Evolutionary conservation across 2,797 vertebrate species (phyloP).

Genomic region (Enteromius paludinosus): DNA sequence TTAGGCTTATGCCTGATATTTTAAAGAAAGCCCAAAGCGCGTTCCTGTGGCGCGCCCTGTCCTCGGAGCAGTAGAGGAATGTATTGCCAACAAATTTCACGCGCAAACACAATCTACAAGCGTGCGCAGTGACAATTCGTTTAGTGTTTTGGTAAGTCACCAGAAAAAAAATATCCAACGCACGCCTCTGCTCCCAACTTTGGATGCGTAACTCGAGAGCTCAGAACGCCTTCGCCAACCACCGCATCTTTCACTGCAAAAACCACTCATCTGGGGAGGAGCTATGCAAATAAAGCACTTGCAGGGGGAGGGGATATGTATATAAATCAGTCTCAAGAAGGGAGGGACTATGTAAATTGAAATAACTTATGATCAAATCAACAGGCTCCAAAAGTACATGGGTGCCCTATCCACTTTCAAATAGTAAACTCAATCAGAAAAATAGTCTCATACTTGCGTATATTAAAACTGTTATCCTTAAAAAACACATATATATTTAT

Average conservation of each 20-base stretch:
- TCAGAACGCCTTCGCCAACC: conserved; percentile 61
- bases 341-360: not conserved
- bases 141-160: conserved; percentile 12
- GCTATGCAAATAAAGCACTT: conserved; percentile 52
- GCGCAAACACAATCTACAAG: not conserved
- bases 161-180: conserved; percentile 25
- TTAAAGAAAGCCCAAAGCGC: conserved; percentile 68
- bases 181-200: conserved; percentile 68
- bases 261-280: conserved; percentile 67
- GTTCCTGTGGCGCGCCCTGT: conserved; percentile 39
- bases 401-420: not conserved
- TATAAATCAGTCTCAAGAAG: not conserved
- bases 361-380: conserved; percentile 65
- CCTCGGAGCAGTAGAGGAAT: conserved; percentile 39
- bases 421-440: not conserved
- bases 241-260: conserved; percentile 72
- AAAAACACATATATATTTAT: not conserved
- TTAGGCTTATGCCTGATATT: conserved; percentile 69
- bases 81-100: conserved; percentile 21
- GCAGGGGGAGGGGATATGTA: conserved; percentile 37
- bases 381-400: conserved; percentile 51
- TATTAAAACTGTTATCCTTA: not conserved
- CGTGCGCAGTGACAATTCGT: conserved; percentile 6
- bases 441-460: not conserved
- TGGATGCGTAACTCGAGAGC: conserved; percentile 66